Evolutionary conservation across 2,113 vertebrate genomes (phyloP).

Genomic region (Apistogramma diplotaenia): DNA sequence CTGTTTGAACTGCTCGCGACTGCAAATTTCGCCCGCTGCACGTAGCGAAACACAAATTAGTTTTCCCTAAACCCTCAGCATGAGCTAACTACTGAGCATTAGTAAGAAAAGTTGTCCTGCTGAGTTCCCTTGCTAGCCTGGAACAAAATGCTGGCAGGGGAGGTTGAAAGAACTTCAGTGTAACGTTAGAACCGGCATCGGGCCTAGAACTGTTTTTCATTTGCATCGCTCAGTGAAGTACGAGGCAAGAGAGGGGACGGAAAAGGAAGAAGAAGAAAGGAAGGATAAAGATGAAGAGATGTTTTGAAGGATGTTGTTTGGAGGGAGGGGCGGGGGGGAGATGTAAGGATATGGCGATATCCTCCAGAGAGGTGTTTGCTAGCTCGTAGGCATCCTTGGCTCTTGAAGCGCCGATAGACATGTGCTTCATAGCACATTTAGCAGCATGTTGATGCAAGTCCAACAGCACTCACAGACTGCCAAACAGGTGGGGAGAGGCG

Average conservation of each 20-base stretch:
- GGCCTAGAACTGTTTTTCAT: slow-evolving; percentile 36
- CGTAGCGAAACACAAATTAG: slow-evolving; percentile 5
- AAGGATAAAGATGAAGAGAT: slow-evolving; percentile 18
- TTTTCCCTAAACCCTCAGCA: slow-evolving; percentile 24
- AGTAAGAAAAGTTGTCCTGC: slow-evolving; percentile 39
- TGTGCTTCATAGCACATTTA: slow-evolving; percentile 27
- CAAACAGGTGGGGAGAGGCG: slow-evolving; percentile 6
- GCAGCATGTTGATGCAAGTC: slow-evolving; percentile 10
- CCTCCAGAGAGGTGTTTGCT: slow-evolving; percentile 34
- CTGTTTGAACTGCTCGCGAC: not conserved
- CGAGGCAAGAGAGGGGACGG: not conserved
- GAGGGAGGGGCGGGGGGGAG: not conserved
- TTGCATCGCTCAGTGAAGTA: slow-evolving; percentile 20
- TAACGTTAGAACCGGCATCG: slow-evolving; percentile 16
- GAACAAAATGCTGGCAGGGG: slow-evolving; percentile 24
- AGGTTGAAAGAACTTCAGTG: slow-evolving; percentile 36
- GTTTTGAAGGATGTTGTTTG: slow-evolving; percentile 47
- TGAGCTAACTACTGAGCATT: slow-evolving; percentile 34
- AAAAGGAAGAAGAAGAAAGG: not conserved
- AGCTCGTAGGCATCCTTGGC: slow-evolving; percentile 25
- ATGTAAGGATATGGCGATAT: slow-evolving; percentile 40
- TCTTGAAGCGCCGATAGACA: slow-evolving; percentile 27
- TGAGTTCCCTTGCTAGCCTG: slow-evolving; percentile 16
- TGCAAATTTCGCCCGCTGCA: not conserved
- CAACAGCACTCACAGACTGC: not conserved